Evolutionary conservation across 2,888 invertebrate species (phyloP).

Genomic region (Peribatodes rhomboidaria): DNA sequence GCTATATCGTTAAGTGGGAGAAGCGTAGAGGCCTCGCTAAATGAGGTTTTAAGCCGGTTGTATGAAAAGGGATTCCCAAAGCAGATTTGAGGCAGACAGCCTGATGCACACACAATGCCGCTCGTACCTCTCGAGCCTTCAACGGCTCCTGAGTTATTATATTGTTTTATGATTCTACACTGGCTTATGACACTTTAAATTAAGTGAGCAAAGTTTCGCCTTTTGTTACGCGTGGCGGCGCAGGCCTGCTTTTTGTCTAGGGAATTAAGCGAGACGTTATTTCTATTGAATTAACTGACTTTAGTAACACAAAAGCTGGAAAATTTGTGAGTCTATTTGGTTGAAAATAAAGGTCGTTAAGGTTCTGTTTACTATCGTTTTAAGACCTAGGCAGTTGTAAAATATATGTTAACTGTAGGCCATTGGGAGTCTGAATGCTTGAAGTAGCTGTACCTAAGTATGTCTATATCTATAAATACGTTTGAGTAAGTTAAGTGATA

Average conservation of each 20-base stretch:
- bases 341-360: neutral
- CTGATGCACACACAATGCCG: constrained; percentile 67
- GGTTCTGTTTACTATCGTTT: constrained; percentile 1
- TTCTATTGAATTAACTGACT: constrained; percentile 29
- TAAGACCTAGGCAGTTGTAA: constrained; percentile 12
- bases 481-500: too few relatives aligned
- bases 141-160: constrained; percentile 65
- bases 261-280: constrained; percentile 37
- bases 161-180: constrained; percentile 77
- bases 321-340: constrained; percentile 13
- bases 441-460: neutral
- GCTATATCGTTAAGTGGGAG: constrained; percentile 75
- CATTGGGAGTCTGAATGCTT: constrained; percentile 1
- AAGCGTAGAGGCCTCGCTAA: constrained; percentile 75
- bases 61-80: constrained; percentile 78
- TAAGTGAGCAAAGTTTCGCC: constrained; percentile 65
- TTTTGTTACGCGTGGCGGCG: constrained; percentile 57
- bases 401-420: constrained; percentile 1
- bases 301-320: constrained; percentile 16
- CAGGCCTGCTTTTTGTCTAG: constrained; percentile 47
- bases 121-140: constrained; percentile 68
- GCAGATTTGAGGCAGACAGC: constrained; percentile 76
- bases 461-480: neutral
- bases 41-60: constrained; percentile 82
- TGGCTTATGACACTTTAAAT: constrained; percentile 74